Percentiles rank a stretch among this genome's conserved stretches.
Evolutionary conservation across 2,797 vertebrate genomes (phyloP).

Genomic region (Cetoscarus ocellatus): DNA sequence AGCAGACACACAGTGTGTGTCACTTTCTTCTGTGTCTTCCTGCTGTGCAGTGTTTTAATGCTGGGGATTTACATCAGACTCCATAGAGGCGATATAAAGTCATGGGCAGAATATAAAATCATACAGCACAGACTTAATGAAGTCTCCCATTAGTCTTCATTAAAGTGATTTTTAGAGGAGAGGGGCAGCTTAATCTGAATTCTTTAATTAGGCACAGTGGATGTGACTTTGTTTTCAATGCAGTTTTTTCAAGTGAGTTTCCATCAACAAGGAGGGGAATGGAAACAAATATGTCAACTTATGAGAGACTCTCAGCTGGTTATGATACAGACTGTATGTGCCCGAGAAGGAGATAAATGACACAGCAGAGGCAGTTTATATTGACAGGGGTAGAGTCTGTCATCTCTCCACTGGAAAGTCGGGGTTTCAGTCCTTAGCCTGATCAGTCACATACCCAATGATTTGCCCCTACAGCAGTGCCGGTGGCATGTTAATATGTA

Average conservation of each 20-base stretch:
- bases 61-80: conserved; percentile 24
- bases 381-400: no score
- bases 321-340: no score
- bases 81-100: neutral
- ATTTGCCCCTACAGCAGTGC: no score
- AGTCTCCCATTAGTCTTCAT: conserved; percentile 2
- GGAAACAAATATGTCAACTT: no score
- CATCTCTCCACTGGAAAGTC: no score
- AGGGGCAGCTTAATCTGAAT: conserved; percentile 2
- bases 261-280: no score
- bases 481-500: no score
- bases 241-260: neutral
- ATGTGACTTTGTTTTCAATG: neutral
- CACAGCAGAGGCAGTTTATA: no score
- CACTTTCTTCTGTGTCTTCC: conserved; percentile 27
- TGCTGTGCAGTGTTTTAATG: conserved; percentile 22
- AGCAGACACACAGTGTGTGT: conserved; percentile 18
- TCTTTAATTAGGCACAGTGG: neutral
- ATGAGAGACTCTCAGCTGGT: no score
- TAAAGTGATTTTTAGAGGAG: conserved; percentile 9
- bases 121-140: conserved; percentile 10
- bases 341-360: no score
- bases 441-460: no score
- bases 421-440: no score
- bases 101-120: conserved; percentile 8